Conservation (phyloP, 2,113 vertebrate species). For the Solea senegalensis region DNA sequence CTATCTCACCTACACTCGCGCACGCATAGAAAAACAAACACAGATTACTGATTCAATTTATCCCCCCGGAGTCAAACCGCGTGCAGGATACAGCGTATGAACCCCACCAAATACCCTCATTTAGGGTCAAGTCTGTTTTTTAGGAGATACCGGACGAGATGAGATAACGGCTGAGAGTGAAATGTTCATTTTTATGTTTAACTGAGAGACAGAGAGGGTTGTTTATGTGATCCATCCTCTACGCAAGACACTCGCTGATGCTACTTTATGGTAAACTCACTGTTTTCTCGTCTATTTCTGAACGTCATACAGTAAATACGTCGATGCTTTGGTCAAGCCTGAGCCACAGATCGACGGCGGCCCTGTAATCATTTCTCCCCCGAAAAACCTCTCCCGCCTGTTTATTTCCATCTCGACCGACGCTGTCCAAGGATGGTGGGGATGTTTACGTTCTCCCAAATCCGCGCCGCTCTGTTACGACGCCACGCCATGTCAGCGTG, state of each 20-base stretch:
- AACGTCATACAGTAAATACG: constrained; percentile 71
- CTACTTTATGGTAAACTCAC: constrained; percentile 71
- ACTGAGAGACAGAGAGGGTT: constrained; percentile 65
- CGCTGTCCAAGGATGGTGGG: constrained; percentile 62
- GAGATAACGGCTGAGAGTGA: constrained; percentile 50
- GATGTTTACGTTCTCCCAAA: constrained; percentile 34
- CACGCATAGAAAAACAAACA: constrained; percentile 56
- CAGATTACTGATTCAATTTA: constrained; percentile 59
- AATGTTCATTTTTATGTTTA: constrained; percentile 44
- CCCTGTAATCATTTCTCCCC: constrained; percentile 76
- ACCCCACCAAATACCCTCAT: constrained; percentile 30
- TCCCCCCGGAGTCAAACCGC: constrained; percentile 57
- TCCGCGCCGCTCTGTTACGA: constrained; percentile 26
- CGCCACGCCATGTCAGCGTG: constrained; percentile 19
- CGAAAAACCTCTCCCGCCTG: constrained; percentile 60
- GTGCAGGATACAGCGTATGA: constrained; percentile 32
- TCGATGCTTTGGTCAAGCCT: constrained; percentile 73
- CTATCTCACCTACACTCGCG: constrained; percentile 64
- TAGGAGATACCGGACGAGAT: constrained; percentile 31
- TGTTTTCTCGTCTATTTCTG: constrained; percentile 62
- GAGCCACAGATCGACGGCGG: constrained; percentile 60
- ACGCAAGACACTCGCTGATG: constrained; percentile 60
- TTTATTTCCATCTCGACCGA: constrained; percentile 70
- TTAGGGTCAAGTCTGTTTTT: constrained; percentile 38
- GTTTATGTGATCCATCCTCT: constrained; percentile 66